phyloP scores from a whole-genome alignment of 2,113 vertebrate genomes.

The Anseranas semipalmata region DNA sequence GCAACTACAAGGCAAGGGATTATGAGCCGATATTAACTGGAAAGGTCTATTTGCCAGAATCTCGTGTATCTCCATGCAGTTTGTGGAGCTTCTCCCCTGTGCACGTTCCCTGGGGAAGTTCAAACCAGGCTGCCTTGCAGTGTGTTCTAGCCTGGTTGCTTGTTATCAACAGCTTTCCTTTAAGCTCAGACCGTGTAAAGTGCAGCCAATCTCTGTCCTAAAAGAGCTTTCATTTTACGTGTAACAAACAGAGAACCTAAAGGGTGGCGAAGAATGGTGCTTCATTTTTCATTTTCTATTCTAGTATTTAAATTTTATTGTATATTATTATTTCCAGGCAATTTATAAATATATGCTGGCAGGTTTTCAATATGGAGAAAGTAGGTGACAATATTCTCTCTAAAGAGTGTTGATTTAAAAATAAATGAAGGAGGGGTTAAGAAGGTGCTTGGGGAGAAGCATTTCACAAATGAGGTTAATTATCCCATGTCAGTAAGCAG shows the following conservation, averaged over 20 bases:
- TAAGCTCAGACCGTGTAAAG: neutral
- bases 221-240: neutral
- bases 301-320: neutral
- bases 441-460: neutral
- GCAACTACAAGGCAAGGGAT: neutral
- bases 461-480: constrained; percentile 24
- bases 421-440: neutral
- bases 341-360: neutral
- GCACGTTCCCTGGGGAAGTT: neutral
- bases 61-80: neutral
- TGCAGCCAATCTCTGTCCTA: neutral
- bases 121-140: neutral
- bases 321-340: neutral
- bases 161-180: neutral
- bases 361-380: neutral
- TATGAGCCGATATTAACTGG: neutral
- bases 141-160: neutral
- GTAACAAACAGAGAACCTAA: neutral
- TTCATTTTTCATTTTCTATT: neutral
- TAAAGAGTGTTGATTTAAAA: neutral
- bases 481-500: neutral
- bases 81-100: neutral
- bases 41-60: neutral
- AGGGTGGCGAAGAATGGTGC: neutral
- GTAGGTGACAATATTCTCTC: neutral